These are phyloP conservation scores for Drymonia ruficornis DNA, from an alignment of 2,888 invertebrate species.

Conservation along the genomic window DNA sequence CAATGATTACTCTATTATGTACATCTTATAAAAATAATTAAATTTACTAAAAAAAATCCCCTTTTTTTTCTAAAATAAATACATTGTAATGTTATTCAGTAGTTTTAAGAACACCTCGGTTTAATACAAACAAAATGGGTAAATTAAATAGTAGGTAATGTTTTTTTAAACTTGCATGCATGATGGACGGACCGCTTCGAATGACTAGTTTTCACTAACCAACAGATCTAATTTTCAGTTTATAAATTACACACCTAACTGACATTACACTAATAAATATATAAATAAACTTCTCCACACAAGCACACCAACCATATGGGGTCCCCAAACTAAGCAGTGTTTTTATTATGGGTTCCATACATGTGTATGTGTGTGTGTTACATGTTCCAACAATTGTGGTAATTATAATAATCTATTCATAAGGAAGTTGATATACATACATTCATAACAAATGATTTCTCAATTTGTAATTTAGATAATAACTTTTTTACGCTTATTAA, in stretches of 20 bases:
- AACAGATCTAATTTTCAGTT: constrained; percentile 17
- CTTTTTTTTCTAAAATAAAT: no score
- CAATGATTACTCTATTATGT: constrained; percentile 42
- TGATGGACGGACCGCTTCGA: constrained; percentile 27
- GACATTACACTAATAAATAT: background rate
- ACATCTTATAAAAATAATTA: constrained; percentile 42
- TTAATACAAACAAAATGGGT: background rate
- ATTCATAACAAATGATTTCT: no score
- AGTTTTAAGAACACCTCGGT: background rate
- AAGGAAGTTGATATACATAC: no score
- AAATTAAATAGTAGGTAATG: background rate
- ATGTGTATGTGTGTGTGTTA: no score
- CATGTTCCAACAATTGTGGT: no score
- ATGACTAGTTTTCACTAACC: constrained; percentile 59
- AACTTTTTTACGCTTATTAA: background rate
- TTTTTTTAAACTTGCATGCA: background rate
- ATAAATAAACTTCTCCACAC: no score
- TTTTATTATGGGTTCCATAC: background rate
- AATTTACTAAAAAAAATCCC: background rate
- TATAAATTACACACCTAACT: background rate
- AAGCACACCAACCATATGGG: no score
- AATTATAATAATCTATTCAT: no score
- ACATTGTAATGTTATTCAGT: no score
- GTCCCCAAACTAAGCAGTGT: background rate
- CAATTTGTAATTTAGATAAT: no score